Percentiles rank a stretch among this genome's conserved stretches.
Conservation (phyloP, 2,797 vertebrate species). For the Sebastes alutus region DNA sequence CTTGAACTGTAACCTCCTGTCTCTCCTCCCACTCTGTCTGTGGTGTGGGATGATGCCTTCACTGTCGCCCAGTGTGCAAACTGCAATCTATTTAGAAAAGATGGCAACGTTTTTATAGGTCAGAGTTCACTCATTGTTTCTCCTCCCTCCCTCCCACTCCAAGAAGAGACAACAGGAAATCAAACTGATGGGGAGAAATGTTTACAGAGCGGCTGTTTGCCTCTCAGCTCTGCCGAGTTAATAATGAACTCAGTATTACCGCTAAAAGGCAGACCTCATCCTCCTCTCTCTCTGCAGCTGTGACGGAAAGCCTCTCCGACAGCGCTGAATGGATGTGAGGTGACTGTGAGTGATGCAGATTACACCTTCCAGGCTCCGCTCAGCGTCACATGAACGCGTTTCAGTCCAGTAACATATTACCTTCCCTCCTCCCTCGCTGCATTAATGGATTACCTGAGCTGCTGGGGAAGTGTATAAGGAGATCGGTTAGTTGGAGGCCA, state of each 20-base stretch:
- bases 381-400: background rate
- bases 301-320: constrained; percentile 22
- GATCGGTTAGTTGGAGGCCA: constrained; percentile 34
- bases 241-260: constrained; percentile 56
- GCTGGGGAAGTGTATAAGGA: constrained; percentile 13
- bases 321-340: constrained; percentile 16
- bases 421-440: constrained; percentile 28
- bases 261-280: background rate
- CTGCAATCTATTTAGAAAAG: constrained; percentile 1
- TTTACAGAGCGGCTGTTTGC: constrained; percentile 70
- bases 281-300: constrained; percentile 4
- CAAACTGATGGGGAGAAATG: constrained; percentile 52
- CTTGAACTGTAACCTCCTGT: constrained; percentile 68
- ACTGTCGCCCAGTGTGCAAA: constrained; percentile 7
- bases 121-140: constrained; percentile 35
- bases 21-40: constrained; percentile 49
- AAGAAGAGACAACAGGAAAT: background rate
- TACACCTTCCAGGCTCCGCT: constrained; percentile 23
- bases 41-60: constrained; percentile 29
- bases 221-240: constrained; percentile 49
- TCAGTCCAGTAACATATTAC: constrained; percentile 11
- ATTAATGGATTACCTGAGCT: constrained; percentile 58
- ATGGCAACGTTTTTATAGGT: constrained; percentile 15
- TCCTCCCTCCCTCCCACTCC: background rate
- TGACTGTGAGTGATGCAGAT: constrained; percentile 38